Conservation (phyloP, 2,888 invertebrate genomes). For the Acanthosepion pharaonis region DNA sequence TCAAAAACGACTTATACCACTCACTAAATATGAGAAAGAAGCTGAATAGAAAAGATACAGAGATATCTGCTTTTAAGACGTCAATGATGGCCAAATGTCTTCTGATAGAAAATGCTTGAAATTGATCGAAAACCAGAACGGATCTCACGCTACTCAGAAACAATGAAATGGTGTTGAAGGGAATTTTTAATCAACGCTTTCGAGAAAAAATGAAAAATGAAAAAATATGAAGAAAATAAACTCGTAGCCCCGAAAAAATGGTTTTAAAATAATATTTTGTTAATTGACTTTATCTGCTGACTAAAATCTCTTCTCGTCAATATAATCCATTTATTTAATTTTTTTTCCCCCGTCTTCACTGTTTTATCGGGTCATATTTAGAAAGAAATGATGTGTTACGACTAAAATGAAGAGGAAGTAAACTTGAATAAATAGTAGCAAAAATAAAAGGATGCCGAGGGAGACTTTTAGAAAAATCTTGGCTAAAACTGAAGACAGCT, state of each 20-base stretch:
- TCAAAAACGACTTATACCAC: background rate
- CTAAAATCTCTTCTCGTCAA: background rate
- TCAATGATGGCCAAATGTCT: background rate
- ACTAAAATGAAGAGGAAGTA: background rate
- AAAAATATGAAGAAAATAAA: background rate
- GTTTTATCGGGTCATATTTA: background rate
- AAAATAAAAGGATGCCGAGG: background rate
- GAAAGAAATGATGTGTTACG: background rate
- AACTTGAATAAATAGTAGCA: background rate
- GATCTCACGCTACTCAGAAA: background rate
- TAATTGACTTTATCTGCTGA: conserved; percentile 33
- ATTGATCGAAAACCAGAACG: background rate
- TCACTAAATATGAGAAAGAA: background rate
- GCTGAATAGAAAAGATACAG: background rate
- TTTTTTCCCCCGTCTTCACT: background rate
- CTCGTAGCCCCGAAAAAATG: background rate
- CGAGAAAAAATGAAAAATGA: background rate
- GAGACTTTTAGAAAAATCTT: background rate
- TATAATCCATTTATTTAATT: background rate
- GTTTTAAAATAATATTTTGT: background rate
- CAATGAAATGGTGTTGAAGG: background rate
- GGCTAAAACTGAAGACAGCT: background rate
- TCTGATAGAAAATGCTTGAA: background rate
- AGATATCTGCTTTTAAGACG: background rate
- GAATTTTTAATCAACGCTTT: background rate